Base-by-base conservation (phyloP, 92 coral and sea anemone species). In the Epizoanthus illoricatus region DNA sequence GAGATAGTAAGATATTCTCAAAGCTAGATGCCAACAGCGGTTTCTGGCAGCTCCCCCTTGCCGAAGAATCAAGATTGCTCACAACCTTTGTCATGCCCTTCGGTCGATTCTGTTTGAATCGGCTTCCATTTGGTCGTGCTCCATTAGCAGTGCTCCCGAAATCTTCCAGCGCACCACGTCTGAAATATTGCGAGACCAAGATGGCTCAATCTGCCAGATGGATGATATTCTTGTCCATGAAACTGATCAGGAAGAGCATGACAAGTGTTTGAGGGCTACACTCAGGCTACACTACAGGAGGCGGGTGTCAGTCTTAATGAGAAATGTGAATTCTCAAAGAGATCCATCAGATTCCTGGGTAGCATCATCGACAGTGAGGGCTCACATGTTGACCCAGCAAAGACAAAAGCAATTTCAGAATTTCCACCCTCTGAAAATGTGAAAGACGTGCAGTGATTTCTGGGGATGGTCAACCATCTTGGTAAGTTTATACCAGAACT, bases 171-270 rank as follows among this genome's bases (percentile, higher is more conserved):
- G 83, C 20, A 87, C 80, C 16, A n/a, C n/a, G n/a, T n/a, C 91
- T 17, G 65, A 63, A 73, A 88, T 83, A 20, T 85, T 88, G 19
- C 79, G 75, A 60, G 81, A 76, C 18, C 79, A 85, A 7, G 67
- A 80, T 3, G 86, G 91, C 2, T 73, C 57, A 43, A 49, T 81
- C 68, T 76, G 89, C 47, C 85, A 85, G 52, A 83, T 79, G 63
- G 94, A 90, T 66, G 94, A 88, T 65, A 75, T 88, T 41, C 92
- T 91, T 33, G 73, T 91, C 5, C 87, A 84, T 45, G 94, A 83
- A 5, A 60, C 9, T 12, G 61, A 84, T 5, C 89, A 91, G 55
- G 76, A 54, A 58, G 85, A 86, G 21, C 94, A 91, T 13, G 87
- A 86, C 75, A 17, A 73, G 28, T 81, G 85, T n/a, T 78, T 86